Percentiles rank a stretch among this genome's conserved stretches.
These are phyloP conservation scores for Calyptommatus sinebrachiatus DNA, from an alignment of 2,113 vertebrate species.

Conservation along the genomic window DNA sequence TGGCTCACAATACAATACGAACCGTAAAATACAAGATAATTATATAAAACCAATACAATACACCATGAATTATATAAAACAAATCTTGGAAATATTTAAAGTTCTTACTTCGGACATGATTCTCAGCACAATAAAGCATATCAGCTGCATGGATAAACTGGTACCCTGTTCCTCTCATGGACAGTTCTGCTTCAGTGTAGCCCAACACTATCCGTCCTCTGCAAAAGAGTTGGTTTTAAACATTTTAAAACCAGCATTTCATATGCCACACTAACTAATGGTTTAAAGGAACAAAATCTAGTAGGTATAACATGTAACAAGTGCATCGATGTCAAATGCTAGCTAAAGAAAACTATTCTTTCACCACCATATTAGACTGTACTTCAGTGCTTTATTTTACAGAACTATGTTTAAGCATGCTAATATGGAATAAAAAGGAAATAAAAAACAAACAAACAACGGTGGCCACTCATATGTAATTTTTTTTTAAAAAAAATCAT, in stretches of 20 bases:
- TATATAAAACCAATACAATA: too few species aligned
- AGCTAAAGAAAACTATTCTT: neutral
- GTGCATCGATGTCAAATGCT: neutral
- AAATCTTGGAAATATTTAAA: too few species aligned
- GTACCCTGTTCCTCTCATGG: slow-evolving; percentile 80
- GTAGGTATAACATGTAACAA: neutral
- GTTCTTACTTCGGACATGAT: slow-evolving; percentile 82
- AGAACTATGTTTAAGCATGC: neutral
- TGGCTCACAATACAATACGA: too few species aligned
- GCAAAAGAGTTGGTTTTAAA: slow-evolving; percentile 24
- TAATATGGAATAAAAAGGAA: neutral
- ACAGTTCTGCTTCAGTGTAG: slow-evolving; percentile 83
- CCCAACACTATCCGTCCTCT: slow-evolving; percentile 84
- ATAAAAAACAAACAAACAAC: neutral
- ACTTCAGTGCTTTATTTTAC: too few species aligned
- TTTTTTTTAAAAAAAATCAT: neutral
- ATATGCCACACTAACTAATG: neutral
- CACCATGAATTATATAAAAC: too few species aligned
- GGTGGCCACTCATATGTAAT: neutral
- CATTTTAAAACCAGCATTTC: neutral
- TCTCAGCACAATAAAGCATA: slow-evolving; percentile 87
- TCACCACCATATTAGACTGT: too few species aligned
- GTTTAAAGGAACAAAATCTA: neutral
- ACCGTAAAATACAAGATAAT: too few species aligned
- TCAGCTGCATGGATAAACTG: slow-evolving; percentile 87